A percentile compares a stretch with the other conserved stretches of the same genome.
phyloP scores from a whole-genome alignment of 2,888 invertebrate species.

The Drosophila incognita region DNA sequence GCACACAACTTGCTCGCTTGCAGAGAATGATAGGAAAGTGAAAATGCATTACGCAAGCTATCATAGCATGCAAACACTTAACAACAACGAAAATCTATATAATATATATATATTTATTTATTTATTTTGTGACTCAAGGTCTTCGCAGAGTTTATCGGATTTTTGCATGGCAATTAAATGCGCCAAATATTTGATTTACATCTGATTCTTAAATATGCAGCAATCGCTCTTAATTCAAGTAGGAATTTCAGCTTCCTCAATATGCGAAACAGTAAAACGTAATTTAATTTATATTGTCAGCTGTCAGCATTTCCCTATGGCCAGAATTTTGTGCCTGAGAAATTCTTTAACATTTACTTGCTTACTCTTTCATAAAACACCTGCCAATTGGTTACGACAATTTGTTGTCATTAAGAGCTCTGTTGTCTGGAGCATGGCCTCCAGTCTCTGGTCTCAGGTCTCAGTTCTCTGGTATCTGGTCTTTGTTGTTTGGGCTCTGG shows the following conservation, averaged over 20 bases:
- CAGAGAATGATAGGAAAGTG: constrained; percentile 9
- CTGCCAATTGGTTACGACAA: constrained; percentile 69
- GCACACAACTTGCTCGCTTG: constrained; percentile 17
- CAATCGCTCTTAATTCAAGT: not conserved
- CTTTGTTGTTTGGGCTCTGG: not conserved
- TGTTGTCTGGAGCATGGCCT: constrained; percentile 2
- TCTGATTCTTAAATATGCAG: not conserved
- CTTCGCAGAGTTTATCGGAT: not conserved
- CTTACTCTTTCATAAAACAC: constrained; percentile 50
- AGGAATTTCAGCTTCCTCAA: not conserved
- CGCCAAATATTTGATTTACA: not conserved
- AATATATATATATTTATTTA: not conserved
- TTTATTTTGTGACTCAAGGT: constrained; percentile 25
- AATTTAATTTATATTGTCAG: constrained; percentile 44
- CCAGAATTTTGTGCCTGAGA: not conserved
- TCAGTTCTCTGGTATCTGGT: not conserved
- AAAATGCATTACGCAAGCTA: constrained; percentile 23
- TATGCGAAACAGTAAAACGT: constrained; percentile 14
- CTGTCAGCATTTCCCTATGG: constrained; percentile 26
- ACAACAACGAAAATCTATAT: not conserved
- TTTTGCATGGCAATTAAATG: not conserved
- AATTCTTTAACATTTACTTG: constrained; percentile 38
- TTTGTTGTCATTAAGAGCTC: constrained; percentile 70
- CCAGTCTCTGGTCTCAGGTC: not conserved
- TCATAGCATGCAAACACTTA: constrained; percentile 32